These are phyloP conservation scores for Drosophila subsilvestris DNA, from an alignment of 2,888 invertebrate genomes.

Conservation along the genomic window DNA sequence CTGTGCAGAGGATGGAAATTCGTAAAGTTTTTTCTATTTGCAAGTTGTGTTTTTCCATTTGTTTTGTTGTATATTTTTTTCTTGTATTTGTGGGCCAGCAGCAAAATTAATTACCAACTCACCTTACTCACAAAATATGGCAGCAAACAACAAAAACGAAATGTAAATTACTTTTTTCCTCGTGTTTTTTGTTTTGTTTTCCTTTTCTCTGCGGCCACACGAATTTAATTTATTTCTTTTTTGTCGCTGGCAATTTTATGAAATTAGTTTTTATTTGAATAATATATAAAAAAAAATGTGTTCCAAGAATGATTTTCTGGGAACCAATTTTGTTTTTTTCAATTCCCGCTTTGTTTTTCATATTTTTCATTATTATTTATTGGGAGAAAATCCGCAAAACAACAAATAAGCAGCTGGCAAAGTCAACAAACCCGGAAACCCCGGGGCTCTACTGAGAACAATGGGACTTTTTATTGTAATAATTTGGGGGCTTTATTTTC, in stretches of 20 bases:
- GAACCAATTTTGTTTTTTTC: slow-evolving; percentile 43
- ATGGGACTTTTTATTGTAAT: slow-evolving; percentile 65
- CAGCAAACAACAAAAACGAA: slow-evolving; percentile 17
- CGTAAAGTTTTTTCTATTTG: slow-evolving; percentile 9
- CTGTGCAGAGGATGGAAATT: slow-evolving; percentile 22
- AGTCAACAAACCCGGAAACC: slow-evolving; percentile 81
- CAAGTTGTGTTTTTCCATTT: slow-evolving; percentile 7
- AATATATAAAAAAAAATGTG: slow-evolving; percentile 19
- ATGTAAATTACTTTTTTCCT: slow-evolving; percentile 35
- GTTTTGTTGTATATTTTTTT: not conserved
- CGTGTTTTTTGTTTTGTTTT: slow-evolving; percentile 44
- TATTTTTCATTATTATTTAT: slow-evolving; percentile 54
- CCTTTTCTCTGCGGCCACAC: slow-evolving; percentile 27
- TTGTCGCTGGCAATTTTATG: slow-evolving; percentile 8
- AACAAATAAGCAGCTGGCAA: slow-evolving; percentile 44
- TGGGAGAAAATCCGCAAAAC: slow-evolving; percentile 47
- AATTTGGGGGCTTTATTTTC: slow-evolving; percentile 38
- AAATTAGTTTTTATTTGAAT: slow-evolving; percentile 22
- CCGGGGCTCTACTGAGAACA: slow-evolving; percentile 59
- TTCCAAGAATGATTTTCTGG: slow-evolving; percentile 49
- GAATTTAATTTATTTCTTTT: slow-evolving; percentile 38
- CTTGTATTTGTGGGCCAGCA: not conserved
- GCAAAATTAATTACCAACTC: slow-evolving; percentile 61
- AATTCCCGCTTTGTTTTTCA: slow-evolving; percentile 22
- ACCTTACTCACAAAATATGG: slow-evolving; percentile 23